phyloP scores from a whole-genome alignment of 2,888 invertebrate genomes.

The Catocala fraxini region DNA sequence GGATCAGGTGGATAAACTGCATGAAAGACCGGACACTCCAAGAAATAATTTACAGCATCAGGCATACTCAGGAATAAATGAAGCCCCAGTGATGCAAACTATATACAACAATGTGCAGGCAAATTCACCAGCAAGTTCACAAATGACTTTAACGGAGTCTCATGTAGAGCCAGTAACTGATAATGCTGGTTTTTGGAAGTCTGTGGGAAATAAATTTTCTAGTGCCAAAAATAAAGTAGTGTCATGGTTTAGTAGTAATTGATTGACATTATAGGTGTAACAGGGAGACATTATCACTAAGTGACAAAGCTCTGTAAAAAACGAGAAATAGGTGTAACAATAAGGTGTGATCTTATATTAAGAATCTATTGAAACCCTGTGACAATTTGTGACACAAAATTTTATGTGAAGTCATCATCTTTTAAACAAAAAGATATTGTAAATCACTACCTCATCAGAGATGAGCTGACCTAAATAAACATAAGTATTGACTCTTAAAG shows the following conservation, averaged over 20 bases:
- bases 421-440: no score
- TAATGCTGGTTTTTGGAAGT: conserved; percentile 87
- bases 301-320: no score
- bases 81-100: conserved; percentile 15
- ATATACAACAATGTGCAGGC: conserved; percentile 22
- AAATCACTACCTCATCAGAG: no score
- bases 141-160: conserved; percentile 14
- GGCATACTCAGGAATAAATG: conserved; percentile 16
- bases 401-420: no score
- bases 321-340: no score
- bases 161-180: conserved; percentile 62
- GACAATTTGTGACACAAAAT: no score
- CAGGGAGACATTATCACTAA: no score
- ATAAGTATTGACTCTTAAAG: no score
- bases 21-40: not conserved
- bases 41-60: not conserved
- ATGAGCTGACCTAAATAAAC: no score
- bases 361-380: no score
- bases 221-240: conserved; percentile 83
- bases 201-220: conserved; percentile 83
- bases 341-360: no score
- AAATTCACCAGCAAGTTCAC: conserved; percentile 12
- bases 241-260: conserved; percentile 78
- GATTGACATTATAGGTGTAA: not conserved
- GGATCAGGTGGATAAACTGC: conserved; percentile 6